Evolutionary conservation across 1,140 invertebrate genomes (phyloP).

Genomic region (Drosophila oshimai): DNA sequence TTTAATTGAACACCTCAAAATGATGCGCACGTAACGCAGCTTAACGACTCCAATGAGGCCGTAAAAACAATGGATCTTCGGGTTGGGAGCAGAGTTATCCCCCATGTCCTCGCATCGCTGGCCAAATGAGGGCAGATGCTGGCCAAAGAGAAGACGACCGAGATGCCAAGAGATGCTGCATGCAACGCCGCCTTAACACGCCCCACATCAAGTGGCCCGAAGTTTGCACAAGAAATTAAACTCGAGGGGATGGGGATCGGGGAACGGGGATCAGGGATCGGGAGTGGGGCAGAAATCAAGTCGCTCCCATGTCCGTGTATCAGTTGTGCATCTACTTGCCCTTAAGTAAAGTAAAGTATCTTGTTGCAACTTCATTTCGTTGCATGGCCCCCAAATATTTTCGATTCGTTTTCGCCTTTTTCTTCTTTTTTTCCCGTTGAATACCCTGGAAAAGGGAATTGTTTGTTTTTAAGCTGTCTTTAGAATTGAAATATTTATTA

Average conservation of each 20-base stretch:
- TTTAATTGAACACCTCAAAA: conserved; percentile 79
- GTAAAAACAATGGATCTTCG: conserved; percentile 67
- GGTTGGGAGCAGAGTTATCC: too few species aligned
- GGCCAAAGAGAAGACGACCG: neutral
- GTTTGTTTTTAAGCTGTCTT: neutral
- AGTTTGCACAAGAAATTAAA: conserved; percentile 81
- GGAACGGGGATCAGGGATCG: too few species aligned
- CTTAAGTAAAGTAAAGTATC: conserved; percentile 81
- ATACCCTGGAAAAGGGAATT: neutral
- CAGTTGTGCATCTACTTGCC: conserved; percentile 78
- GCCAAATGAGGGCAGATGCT: conserved; percentile 64
- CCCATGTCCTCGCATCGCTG: conserved; percentile 33
- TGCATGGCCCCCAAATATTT: conserved; percentile 77
- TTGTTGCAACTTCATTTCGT: conserved; percentile 80
- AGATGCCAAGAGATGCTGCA: conserved; percentile 21
- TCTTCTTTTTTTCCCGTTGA: neutral
- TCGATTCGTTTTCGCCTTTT: conserved; percentile 42
- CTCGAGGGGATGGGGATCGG: too few species aligned
- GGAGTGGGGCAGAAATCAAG: conserved; percentile 56
- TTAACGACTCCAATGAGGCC: conserved; percentile 70
- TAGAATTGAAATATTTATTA: neutral
- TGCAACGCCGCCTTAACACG: conserved; percentile 67
- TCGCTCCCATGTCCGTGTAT: conserved; percentile 65
- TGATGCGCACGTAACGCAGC: conserved; percentile 78
- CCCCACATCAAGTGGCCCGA: conserved; percentile 67